Evolutionary conservation across 1,140 invertebrate genomes (phyloP).

Genomic region (honey bee (Apis mellifera)): DNA sequence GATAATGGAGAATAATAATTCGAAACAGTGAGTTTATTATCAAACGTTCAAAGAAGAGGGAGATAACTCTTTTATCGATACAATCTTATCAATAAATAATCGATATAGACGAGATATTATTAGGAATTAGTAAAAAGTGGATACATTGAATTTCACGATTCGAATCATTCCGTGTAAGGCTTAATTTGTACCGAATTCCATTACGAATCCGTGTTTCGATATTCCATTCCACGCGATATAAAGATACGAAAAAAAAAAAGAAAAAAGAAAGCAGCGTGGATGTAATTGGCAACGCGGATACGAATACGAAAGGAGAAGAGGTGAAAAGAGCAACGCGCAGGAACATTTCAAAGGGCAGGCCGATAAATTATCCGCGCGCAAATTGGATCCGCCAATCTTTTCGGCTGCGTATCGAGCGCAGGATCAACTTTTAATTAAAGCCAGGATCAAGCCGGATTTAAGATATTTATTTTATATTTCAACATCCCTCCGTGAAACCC

Average conservation of each 20-base stretch:
- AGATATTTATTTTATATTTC: constrained; percentile 77
- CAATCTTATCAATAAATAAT: too few species aligned
- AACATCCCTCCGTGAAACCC: constrained; percentile 64
- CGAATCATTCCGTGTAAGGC: too few species aligned
- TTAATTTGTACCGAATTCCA: too few species aligned
- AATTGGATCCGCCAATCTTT: constrained; percentile 68
- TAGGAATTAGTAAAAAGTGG: too few species aligned
- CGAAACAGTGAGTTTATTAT: too few species aligned
- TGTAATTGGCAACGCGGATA: constrained; percentile 4
- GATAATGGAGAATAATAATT: too few species aligned
- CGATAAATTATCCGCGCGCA: constrained; percentile 64
- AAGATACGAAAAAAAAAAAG: background rate
- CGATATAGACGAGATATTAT: too few species aligned
- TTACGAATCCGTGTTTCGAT: too few species aligned
- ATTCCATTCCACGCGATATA: background rate
- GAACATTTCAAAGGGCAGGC: background rate
- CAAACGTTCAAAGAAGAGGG: too few species aligned
- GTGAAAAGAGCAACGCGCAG: background rate
- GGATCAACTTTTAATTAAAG: constrained; percentile 77
- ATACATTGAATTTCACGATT: too few species aligned
- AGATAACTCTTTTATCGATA: too few species aligned
- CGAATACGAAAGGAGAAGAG: background rate
- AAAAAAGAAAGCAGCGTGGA: background rate
- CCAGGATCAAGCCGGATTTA: constrained; percentile 68
- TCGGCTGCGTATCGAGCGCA: constrained; percentile 60